Evolutionary conservation across 2,797 vertebrate genomes (phyloP).

Genomic region (Pangasius djambal): DNA sequence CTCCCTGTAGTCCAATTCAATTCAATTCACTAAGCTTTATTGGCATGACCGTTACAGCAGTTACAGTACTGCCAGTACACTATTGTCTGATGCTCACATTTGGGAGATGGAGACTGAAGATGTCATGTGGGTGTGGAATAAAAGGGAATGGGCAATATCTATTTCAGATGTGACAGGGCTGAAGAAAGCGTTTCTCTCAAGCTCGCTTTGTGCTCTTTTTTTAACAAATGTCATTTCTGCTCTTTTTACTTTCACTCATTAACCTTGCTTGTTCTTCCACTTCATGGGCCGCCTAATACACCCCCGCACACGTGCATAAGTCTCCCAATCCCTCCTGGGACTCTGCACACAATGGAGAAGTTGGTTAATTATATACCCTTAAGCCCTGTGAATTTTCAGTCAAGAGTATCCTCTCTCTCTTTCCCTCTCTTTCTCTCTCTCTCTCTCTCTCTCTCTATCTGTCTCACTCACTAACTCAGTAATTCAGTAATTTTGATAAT

Average conservation of each 20-base stretch:
- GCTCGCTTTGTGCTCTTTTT: constrained; percentile 60
- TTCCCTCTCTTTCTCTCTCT: constrained; percentile 23
- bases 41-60: neutral
- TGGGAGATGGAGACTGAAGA: constrained; percentile 31
- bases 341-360: constrained; percentile 54
- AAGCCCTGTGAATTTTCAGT: constrained; percentile 57
- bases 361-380: constrained; percentile 64
- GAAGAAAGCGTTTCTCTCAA: constrained; percentile 57
- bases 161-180: constrained; percentile 63
- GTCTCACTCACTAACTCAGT: constrained; percentile 3
- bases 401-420: constrained; percentile 20
- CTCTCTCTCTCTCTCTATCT: constrained; percentile 18
- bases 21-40: neutral
- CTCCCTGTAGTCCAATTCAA: constrained; percentile 20
- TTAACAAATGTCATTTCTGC: constrained; percentile 73
- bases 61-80: neutral
- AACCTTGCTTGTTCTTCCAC: constrained; percentile 82
- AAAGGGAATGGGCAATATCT: constrained; percentile 49
- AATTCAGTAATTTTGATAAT: constrained; percentile 32
- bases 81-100: constrained; percentile 24
- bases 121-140: constrained; percentile 43
- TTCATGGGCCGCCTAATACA: constrained; percentile 75
- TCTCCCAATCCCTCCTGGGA: constrained; percentile 61
- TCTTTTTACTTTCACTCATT: constrained; percentile 79
- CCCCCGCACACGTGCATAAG: constrained; percentile 63